phyloP scores from a whole-genome alignment of 2,113 vertebrate genomes.

The Terrapene triunguis region DNA sequence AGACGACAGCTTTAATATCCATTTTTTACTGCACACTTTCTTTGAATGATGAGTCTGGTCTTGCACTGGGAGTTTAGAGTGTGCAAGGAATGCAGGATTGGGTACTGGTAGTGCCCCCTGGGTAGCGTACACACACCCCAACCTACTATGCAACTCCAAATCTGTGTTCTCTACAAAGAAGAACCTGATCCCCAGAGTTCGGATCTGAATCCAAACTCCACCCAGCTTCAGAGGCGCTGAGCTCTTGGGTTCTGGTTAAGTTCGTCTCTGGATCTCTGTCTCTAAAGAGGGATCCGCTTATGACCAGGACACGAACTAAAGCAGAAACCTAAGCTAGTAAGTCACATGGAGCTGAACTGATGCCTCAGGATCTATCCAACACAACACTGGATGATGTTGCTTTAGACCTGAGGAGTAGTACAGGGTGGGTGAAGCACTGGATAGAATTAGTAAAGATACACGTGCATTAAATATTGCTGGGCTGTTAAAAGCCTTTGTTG shows the following conservation, averaged over 20 bases:
- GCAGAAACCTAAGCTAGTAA: background rate
- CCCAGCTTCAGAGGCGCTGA: background rate
- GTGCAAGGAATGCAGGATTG: background rate
- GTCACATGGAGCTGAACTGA: accelerated
- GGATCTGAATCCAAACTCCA: background rate
- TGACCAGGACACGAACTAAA: background rate
- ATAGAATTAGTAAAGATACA: background rate
- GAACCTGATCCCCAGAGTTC: background rate
- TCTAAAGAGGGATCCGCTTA: background rate
- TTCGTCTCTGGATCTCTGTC: background rate
- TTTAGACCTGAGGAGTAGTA: background rate
- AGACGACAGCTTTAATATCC: background rate
- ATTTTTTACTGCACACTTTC: background rate
- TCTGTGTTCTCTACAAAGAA: background rate
- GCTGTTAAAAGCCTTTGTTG: background rate
- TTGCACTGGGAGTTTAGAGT: background rate
- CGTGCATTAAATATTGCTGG: accelerated
- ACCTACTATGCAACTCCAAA: background rate
- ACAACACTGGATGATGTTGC: background rate
- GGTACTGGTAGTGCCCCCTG: background rate
- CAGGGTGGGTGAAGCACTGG: accelerated
- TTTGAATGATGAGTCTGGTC: background rate
- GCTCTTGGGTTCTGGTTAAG: background rate
- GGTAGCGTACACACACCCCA: background rate
- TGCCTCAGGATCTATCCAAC: accelerated